Evolutionary conservation across 2,797 vertebrate genomes (phyloP).

Genomic region (Falco concolor): DNA sequence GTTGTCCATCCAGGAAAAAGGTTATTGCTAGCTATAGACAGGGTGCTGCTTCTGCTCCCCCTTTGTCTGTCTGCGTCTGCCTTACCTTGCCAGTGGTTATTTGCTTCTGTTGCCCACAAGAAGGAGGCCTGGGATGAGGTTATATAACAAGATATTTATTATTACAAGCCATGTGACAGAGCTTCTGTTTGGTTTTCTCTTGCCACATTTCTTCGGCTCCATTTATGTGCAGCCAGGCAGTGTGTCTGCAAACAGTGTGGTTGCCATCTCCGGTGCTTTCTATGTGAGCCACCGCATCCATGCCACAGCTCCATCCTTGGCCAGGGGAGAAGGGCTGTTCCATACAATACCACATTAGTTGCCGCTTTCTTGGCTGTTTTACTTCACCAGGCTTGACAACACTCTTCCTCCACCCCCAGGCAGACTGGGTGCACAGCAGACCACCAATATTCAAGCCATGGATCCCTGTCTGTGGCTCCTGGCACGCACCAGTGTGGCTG

Average conservation of each 20-base stretch:
- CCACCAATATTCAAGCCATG: rapidly evolving
- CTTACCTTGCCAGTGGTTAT: neutral
- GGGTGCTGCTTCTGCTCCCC: neutral
- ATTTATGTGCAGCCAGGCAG: neutral
- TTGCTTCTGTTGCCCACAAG: neutral
- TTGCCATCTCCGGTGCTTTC: neutral
- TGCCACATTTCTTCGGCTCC: neutral
- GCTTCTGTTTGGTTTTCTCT: neutral
- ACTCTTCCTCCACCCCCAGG: neutral
- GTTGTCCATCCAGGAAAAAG: neutral
- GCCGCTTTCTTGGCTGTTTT: neutral
- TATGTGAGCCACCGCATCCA: neutral
- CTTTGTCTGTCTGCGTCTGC: neutral
- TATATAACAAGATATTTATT: neutral
- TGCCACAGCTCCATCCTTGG: neutral
- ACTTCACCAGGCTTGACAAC: neutral
- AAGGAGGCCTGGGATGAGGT: neutral
- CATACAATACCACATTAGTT: neutral
- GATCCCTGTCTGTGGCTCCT: neutral
- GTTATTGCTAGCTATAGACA: neutral
- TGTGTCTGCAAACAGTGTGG: neutral
- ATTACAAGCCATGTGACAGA: neutral
- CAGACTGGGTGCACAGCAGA: neutral
- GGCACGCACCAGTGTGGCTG: rapidly evolving
- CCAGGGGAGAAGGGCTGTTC: neutral